phyloP scores from a whole-genome alignment of 30 jellyfish, hydroid and myxozoan genomes.

The Aurelia aurita complex sp. Pacific region DNA sequence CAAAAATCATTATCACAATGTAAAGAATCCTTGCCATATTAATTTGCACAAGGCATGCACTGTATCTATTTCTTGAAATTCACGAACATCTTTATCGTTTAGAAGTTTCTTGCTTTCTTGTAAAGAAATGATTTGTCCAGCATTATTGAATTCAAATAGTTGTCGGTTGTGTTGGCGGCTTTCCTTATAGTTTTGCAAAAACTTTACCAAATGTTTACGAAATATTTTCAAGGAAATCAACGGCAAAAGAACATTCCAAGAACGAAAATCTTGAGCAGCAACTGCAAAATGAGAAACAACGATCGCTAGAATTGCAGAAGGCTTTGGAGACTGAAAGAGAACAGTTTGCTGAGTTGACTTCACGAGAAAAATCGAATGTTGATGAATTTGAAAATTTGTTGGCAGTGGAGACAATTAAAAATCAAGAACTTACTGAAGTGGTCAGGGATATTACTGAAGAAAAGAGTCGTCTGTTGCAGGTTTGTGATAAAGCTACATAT shows the following conservation, averaged over 20 bases:
- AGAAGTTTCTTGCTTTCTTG: too few relatives aligned
- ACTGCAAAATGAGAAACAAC: constrained; percentile 19
- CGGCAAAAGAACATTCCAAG: constrained; percentile 29
- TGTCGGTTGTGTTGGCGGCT: too few relatives aligned
- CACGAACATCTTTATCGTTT: too few relatives aligned
- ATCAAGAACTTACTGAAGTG: constrained; percentile 16
- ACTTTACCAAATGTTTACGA: too few relatives aligned
- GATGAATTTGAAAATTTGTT: constrained; percentile 33
- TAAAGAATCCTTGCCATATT: too few relatives aligned
- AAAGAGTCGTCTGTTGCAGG: constrained; percentile 42
- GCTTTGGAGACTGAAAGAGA: constrained; percentile 35
- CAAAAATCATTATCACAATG: too few relatives aligned
- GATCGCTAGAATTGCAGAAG: constrained; percentile 11
- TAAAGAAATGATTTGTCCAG: too few relatives aligned
- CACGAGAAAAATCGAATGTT: constrained; percentile 15
- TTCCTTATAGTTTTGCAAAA: too few relatives aligned
- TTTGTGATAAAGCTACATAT: neutral
- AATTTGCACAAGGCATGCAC: too few relatives aligned
- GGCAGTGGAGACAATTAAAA: constrained; percentile 26
- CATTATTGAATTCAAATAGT: too few relatives aligned
- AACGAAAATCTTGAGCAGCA: constrained; percentile 17
- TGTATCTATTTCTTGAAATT: too few relatives aligned
- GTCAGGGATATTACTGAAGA: constrained; percentile 20
- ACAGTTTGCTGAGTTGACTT: constrained; percentile 19
- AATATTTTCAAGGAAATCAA: neutral